Conservation (phyloP, 2,888 invertebrate species). For the Tetragonisca angustula region DNA sequence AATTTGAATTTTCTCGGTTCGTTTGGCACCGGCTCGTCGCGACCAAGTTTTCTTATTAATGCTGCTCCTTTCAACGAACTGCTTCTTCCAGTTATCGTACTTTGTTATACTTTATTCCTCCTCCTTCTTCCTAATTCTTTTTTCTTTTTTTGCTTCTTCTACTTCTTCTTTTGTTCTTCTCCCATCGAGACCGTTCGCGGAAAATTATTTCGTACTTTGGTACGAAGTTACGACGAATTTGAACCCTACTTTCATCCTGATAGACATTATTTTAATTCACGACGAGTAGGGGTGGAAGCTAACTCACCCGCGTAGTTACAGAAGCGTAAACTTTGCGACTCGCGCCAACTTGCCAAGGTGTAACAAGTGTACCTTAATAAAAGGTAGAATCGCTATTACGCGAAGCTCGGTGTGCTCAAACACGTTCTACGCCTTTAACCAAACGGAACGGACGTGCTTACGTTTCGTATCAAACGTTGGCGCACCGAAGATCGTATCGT, state of each 20-base stretch:
- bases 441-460: constrained; percentile 4
- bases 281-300: too few relatives aligned
- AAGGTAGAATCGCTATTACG: constrained; percentile 1
- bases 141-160: not conserved
- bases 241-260: not conserved
- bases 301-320: not conserved
- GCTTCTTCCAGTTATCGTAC: not conserved
- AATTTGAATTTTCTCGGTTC: constrained; percentile 55
- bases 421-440: not conserved
- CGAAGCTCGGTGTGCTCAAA: not conserved
- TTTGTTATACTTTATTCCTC: not conserved
- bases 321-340: not conserved
- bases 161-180: too few relatives aligned
- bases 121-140: too few relatives aligned
- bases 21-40: constrained; percentile 28
- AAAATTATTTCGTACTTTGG: not conserved
- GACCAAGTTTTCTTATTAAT: constrained; percentile 35
- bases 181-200: not conserved
- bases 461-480: constrained; percentile 12
- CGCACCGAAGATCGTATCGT: constrained; percentile 15
- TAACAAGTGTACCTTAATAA: not conserved
- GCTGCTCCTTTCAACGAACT: constrained; percentile 19
- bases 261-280: not conserved
- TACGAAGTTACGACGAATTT: not conserved
- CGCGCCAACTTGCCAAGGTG: not conserved